These are phyloP conservation scores for Meloe dianella DNA, from an alignment of 2,888 invertebrate species.

Conservation along the genomic window DNA sequence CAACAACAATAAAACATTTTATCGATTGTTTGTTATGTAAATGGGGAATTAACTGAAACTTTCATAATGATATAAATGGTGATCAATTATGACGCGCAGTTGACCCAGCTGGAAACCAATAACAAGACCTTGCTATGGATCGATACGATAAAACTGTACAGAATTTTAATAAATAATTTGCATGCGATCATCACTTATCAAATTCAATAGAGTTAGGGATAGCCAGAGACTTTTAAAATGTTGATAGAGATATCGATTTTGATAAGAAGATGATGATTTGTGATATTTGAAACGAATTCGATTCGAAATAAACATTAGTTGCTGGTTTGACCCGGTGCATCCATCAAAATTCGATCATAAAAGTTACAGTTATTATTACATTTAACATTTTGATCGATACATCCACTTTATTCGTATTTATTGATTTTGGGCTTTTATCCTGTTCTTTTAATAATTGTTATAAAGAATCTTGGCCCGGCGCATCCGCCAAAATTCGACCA, in stretches of 20 bases:
- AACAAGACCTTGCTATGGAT: not conserved
- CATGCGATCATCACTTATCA: not conserved
- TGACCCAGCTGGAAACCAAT: conserved; percentile 24
- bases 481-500: too few species aligned
- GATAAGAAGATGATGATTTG: too few species aligned
- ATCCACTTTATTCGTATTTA: too few species aligned
- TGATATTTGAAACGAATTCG: not conserved
- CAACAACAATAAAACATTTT: too few species aligned
- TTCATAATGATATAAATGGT: conserved; percentile 20
- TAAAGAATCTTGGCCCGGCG: too few species aligned
- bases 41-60: conserved; percentile 16
- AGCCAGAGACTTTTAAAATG: conserved; percentile 3
- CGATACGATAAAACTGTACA: not conserved
- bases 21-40: conserved; percentile 21
- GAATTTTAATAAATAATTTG: conserved; percentile 5
- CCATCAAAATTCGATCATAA: conserved; percentile 16
- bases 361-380: too few species aligned
- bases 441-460: too few species aligned
- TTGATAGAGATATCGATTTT: conserved; percentile 25
- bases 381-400: too few species aligned
- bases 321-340: conserved; percentile 17
- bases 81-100: conserved; percentile 31
- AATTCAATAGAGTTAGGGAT: not conserved
- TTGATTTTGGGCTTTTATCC: too few species aligned
- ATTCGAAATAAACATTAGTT: conserved; percentile 17